Base-by-base conservation (phyloP, 2,113 vertebrate genomes). In the Cryptomyrus ogoouensis region DNA sequence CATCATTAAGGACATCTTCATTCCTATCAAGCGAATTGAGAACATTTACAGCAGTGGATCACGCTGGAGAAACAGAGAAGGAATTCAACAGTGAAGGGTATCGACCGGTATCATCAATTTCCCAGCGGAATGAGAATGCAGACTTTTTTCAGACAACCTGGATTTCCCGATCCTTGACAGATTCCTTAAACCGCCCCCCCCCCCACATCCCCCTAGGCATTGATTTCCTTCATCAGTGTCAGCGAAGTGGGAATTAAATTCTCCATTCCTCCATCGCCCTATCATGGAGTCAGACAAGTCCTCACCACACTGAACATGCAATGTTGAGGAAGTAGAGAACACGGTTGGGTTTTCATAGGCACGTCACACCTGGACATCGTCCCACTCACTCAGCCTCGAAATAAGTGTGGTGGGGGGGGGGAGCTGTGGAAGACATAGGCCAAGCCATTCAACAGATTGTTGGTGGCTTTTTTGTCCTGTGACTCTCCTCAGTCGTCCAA, bases 221-320 rank as follows among this genome's bases (percentile, higher is more conserved):
- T 19, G n/a, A 77, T 50, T 50, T 52, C 46, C 47, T 19, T 74
- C 62, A 19, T 42, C 46, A 21, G 70, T 89, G 62, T 31, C 27
- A 89, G 42, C 3, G 31, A 89, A 89, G 47, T 15, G 17, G 12
- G 19, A 80, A 89, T 89, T 53, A 50, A 52, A 89, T 80, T 52
- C 66, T 88, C 15, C 58, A 27, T 49, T 46, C 10, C 58, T 13
- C 24, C 35, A 19, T 35, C 35, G 1, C 86, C 21, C 86, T 19
- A 19, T 24, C 52, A 35, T 47, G 50, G 8, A 56, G 19, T 21
- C 35, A 19, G 70, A 39, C 13, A 77, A 77, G 27, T 77, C 70
- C 70, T 39, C 13, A 77, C 31, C n/a, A 10, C 58, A 66, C 58
- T 10, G 58, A 66, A 66, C 58, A 66, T 66, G 58, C 3, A 66